Evolutionary conservation across 2,888 invertebrate genomes (phyloP), one percentile per base, ranked within the genome.

Genomic region (Melolontha melolontha): DNA sequence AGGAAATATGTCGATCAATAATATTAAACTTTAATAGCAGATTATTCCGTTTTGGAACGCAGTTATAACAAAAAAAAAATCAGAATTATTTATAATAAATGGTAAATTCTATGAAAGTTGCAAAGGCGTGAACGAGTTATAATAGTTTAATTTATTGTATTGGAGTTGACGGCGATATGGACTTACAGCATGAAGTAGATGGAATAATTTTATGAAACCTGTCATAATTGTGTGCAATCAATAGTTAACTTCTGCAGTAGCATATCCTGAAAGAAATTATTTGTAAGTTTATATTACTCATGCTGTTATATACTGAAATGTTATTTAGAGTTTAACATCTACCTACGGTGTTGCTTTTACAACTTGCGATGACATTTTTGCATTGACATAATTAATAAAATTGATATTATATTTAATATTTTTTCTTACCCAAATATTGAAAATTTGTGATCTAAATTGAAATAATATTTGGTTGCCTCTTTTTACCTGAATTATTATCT

Each of bases 1-100:
- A 64, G 64, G 52, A 64, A 52, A 64, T 51, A 52, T 40, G 64
- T 64, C 64, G 52, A 51, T 64, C 51, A 52, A 42, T 39, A 52
- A 41, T 52, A 41, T 51, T 11, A 17, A 40, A 22, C 41, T 41
- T 7, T 64, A 42, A 39, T 64, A 22, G 44, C 52, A 39, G 51
- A 42, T 41, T 42, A 42, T 59, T 44, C 8, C 14, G 29, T 29
- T 11, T 7, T 12, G 5, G 27, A 59, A 34, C 59, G 22, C 47
- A 41, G 29, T 8, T 14, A n/a, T 47, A 47, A 47, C 11, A 34
- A 57, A 42, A 44, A 42, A 44, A 59, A 59, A 44, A 1, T 52
- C 29, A 11, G 29, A 27, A 27, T 44, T 44, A 44, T 59, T 59
- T 44, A 8, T 44, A 29, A 39, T 51, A 64, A 64, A 52, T 52